Evolutionary conservation across 2,113 vertebrate genomes (phyloP), one percentile per base, ranked within the genome.

Genomic region (Dromas ardeola): DNA sequence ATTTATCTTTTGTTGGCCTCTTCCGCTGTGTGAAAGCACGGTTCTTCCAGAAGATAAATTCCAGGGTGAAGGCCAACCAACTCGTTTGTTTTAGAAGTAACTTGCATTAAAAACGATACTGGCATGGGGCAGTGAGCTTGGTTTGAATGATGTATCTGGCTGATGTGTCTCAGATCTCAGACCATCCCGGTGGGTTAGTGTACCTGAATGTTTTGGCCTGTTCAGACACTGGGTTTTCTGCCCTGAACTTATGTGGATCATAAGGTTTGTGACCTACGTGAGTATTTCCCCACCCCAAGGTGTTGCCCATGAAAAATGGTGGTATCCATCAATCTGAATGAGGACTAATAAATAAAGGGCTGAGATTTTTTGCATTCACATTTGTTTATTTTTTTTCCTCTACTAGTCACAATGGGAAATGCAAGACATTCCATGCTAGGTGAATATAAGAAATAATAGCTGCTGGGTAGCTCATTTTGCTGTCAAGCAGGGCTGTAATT

Each of bases 51-150:
- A 58, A 88, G 82, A 93, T 38, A 73, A 91, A 90, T 74, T 73
- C 76, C 76, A 93, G 93, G 77, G 85, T n/a, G 87, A 97, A 96
- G 50, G 81, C 90, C 71, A 56, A 62, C 90, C 71, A 56, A 58
- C 42, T 26, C 91, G 72, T 93, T 96, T 95, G 66, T 73, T 92
- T 93, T 20, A 81, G 52, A 72, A 93, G 36, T 34, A 67, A 63
- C 52, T 82, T 47, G 34, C 42, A 11, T 63, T 84, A 13, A 74
- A 84, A 78, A 36, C 58, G 23, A 59, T 38, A 13, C 55, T 58
- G 30, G 8, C 55, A 5, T 11, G 8, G 45, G 22, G 32, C 34
- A 42, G 61, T 8, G 25, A 53, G 43, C 62, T 95, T 66, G 65
- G 73, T 90, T 88, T 67, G 49, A 38, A 22, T 3, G 1, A 3